Evolutionary conservation across 1,140 invertebrate species (phyloP).

Genomic region (Frieseomelitta varia): DNA sequence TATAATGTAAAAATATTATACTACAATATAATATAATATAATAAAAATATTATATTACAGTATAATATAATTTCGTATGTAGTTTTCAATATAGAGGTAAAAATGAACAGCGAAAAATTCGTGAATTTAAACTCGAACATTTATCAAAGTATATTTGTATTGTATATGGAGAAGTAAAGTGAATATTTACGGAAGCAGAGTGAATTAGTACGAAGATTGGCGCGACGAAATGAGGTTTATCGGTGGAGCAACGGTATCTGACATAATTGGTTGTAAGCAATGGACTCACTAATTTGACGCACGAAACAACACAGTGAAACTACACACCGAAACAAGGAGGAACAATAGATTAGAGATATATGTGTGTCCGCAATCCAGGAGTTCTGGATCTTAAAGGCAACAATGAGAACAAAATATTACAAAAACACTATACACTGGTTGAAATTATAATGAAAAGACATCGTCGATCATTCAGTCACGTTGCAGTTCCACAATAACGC

Average conservation of each 20-base stretch:
- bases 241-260: neutral
- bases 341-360: neutral
- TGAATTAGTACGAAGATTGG: neutral
- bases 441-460: neutral
- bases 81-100: too few species aligned
- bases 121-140: too few species aligned
- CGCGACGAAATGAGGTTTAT: neutral
- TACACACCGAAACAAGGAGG: neutral
- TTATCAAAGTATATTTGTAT: too few species aligned
- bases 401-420: neutral
- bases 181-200: neutral
- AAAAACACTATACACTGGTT: neutral
- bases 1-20: too few species aligned
- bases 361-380: neutral
- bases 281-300: neutral
- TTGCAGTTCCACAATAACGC: neutral
- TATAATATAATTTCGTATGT: too few species aligned
- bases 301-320: neutral
- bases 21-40: too few species aligned
- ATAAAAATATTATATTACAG: too few species aligned
- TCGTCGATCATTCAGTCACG: neutral
- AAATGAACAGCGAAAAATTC: too few species aligned
- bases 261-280: neutral
- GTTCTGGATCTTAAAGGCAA: neutral
- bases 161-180: too few species aligned